Base-by-base conservation (phyloP, 2,113 vertebrate species). In the Leucopsar rothschildi region DNA sequence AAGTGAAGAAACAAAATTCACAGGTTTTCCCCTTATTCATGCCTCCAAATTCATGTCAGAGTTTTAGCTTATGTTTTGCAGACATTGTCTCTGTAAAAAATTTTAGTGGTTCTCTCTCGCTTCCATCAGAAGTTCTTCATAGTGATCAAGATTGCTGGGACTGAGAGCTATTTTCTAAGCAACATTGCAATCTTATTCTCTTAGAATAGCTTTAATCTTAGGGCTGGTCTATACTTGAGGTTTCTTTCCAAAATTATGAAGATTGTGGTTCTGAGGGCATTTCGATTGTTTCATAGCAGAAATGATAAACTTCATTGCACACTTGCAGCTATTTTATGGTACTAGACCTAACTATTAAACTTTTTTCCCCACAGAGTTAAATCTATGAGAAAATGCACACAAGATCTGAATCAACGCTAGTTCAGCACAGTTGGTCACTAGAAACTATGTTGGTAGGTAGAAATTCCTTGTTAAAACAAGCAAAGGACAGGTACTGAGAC, bases 201-300 rank as follows among this genome's bases (percentile, higher is more conserved):
- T 88, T 69, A 92, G 59, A 94, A 96, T 92, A 95, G 66, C 61
- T 88, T 92, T 89, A 85, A 82, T 39, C 49, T 56, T 77, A 85
- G 81, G 49, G 15, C 55, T 95, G 21, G 29, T 72, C 84, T 95
- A 65, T 91, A 95, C 73, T 95, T 97, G 82, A 45, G 59, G 37
- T 91, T 95, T 95, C 47, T 70, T 72, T 91, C 59, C 23, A 84
- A 85, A 91, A 92, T 76, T 19, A 65, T 63, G 42, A 55, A 76
- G 35, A 85, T 91, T 92, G 69, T 69, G 50, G 63, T 76, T 87
- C 65, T 89, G 80, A 90, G 56, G 75, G 16, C 31, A 13, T 85
- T 92, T 76, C 72, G 61, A 78, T 79, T 57, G 15, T 66, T 80
- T 93, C 21, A 10, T 7, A 77, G 59, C 15, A 82, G 37, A 82